phyloP scores from a whole-genome alignment of 1,140 invertebrate genomes.

The Drosophila parvula region DNA sequence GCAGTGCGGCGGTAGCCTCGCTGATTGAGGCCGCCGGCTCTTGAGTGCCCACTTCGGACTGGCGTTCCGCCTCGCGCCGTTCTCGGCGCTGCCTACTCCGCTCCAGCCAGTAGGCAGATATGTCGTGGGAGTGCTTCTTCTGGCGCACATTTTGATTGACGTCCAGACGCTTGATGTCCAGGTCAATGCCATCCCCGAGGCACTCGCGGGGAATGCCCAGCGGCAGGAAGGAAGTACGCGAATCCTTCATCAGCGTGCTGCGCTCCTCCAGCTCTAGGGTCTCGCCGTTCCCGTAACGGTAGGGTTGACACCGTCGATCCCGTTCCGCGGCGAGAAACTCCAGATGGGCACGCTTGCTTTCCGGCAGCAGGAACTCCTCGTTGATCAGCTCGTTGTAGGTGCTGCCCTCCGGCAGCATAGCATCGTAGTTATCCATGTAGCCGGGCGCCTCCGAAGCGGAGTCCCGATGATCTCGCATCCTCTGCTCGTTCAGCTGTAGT shows the following conservation, averaged over 20 bases:
- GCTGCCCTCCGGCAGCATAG: conserved; percentile 55
- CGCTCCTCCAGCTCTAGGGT: conserved; percentile 74
- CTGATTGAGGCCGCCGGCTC: conserved; percentile 10
- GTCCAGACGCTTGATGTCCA: conserved; percentile 16
- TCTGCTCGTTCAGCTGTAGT: conserved; percentile 56
- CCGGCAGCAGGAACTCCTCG: conserved; percentile 68
- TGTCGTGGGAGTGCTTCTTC: conserved; percentile 34
- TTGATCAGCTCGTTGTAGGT: conserved; percentile 65
- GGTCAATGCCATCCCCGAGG: conserved; percentile 28
- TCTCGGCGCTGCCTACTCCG: conserved; percentile 35
- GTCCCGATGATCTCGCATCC: conserved; percentile 42
- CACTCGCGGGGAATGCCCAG: conserved; percentile 72
- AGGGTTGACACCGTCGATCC: conserved; percentile 66
- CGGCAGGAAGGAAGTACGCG: conserved; percentile 81
- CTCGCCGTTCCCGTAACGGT: conserved; percentile 66
- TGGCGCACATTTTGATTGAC: conserved; percentile 5
- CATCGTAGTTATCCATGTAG: conserved; percentile 55
- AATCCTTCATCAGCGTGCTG: conserved; percentile 78
- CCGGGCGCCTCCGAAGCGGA: conserved; percentile 13
- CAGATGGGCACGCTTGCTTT: conserved; percentile 20
- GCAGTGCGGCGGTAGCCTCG: conserved; percentile 60
- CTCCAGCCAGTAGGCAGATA: conserved; percentile 34
- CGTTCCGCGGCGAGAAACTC: conserved; percentile 33
- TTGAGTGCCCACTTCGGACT: background rate
- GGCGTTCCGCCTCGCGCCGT: conserved; percentile 50